phyloP scores from a whole-genome alignment of 2,113 vertebrate genomes.

The Microcebus griseorufus region DNA sequence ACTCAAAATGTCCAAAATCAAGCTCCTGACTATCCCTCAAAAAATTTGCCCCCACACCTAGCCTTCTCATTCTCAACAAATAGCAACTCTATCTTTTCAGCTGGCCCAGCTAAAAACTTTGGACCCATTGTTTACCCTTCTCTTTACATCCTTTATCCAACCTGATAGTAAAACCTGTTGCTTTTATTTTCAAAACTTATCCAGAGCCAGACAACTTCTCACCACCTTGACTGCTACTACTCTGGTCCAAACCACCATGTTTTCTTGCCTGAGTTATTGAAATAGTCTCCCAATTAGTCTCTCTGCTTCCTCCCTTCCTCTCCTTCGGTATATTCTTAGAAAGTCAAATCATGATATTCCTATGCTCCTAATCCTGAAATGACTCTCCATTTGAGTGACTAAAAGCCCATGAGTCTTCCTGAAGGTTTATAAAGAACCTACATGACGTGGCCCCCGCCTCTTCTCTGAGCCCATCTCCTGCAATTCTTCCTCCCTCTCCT shows the following conservation, averaged over 20 bases:
- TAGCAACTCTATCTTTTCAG: not conserved
- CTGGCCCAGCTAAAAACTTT: not conserved
- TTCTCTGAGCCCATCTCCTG: not conserved
- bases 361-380: not conserved
- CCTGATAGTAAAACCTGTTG: not conserved
- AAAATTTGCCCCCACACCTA: not conserved
- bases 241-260: not conserved
- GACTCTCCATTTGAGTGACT: not conserved
- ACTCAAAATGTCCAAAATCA: not conserved
- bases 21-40: not conserved
- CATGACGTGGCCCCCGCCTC: not conserved
- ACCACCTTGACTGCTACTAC: not conserved
- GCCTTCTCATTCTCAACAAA: not conserved
- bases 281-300: not conserved
- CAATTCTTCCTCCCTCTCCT: not conserved
- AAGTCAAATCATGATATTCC: not conserved
- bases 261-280: not conserved
- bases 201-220: not conserved
- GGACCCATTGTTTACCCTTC: not conserved
- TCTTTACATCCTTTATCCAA: not conserved
- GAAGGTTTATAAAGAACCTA: not conserved
- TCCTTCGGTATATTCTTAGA: not conserved
- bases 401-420: not conserved
- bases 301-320: not conserved
- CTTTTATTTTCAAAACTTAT: not conserved